These are phyloP conservation scores for Smutsia gigantea DNA, from an alignment of 2,797 vertebrate genomes.

Conservation along the genomic window DNA sequence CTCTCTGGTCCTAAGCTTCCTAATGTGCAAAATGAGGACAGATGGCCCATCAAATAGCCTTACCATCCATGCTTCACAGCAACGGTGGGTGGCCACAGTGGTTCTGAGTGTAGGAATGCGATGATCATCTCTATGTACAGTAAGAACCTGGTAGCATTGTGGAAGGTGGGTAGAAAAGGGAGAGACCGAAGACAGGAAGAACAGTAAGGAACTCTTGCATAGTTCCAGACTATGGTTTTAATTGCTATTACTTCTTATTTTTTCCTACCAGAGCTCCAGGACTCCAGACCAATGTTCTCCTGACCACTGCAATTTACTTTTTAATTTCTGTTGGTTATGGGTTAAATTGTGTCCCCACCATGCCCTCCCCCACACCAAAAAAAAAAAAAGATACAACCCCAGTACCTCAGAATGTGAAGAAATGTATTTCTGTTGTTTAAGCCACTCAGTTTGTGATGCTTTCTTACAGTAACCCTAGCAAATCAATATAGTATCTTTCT, in stretches of 20 bases:
- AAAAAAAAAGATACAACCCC: background rate
- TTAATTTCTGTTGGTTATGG: background rate
- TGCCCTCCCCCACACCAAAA: accelerated
- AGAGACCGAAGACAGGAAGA: background rate
- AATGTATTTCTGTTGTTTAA: background rate
- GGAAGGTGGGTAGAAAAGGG: background rate
- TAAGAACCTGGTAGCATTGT: background rate
- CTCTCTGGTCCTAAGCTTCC: background rate
- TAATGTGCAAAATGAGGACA: background rate
- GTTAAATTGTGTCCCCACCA: background rate
- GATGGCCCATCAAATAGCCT: background rate
- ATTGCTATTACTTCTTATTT: background rate
- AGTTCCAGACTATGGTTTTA: background rate
- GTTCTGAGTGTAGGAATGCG: background rate
- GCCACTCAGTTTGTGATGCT: background rate
- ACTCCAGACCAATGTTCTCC: background rate
- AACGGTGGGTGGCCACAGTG: background rate
- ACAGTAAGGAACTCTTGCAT: background rate
- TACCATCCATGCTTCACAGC: background rate
- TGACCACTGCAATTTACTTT: background rate
- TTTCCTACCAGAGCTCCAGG: background rate
- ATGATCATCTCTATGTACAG: background rate
- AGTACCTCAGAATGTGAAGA: background rate
- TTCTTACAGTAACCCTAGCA: background rate
- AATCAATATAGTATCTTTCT: background rate